These are phyloP conservation scores for Cromileptes altivelis DNA, from an alignment of 2,113 vertebrate genomes.

Conservation along the genomic window DNA sequence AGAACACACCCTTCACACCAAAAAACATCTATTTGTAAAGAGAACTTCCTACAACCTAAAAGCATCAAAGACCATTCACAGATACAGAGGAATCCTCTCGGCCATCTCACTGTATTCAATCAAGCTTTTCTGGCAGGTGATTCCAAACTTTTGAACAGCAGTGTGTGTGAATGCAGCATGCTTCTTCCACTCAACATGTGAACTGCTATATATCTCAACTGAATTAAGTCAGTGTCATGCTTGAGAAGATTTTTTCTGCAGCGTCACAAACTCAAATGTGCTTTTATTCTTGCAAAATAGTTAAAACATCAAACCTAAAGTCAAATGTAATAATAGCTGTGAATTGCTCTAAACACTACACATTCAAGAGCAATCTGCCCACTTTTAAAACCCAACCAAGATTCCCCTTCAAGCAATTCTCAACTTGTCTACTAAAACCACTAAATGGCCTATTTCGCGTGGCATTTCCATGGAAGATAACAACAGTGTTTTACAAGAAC, in stretches of 20 bases:
- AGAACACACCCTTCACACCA: too few species aligned
- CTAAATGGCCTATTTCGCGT: background rate
- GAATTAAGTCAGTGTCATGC: conserved; percentile 4
- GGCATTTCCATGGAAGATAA: background rate
- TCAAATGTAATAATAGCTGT: background rate
- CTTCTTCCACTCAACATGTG: conserved; percentile 20
- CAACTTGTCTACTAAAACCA: background rate
- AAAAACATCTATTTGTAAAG: too few species aligned
- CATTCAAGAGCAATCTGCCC: conserved; percentile 1
- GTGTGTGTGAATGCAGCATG: background rate
- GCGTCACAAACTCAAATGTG: background rate
- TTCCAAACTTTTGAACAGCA: background rate
- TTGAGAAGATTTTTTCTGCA: background rate
- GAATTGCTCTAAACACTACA: conserved; percentile 1
- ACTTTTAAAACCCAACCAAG: conserved; percentile 1
- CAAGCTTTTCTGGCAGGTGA: background rate
- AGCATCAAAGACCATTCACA: too few species aligned
- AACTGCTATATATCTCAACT: background rate
- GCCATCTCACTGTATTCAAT: background rate
- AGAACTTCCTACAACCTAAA: too few species aligned
- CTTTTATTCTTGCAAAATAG: background rate
- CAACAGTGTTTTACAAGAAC: background rate
- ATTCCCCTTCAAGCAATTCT: background rate
- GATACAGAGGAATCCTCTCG: too few species aligned
- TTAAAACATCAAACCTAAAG: background rate